Base-by-base conservation (phyloP, 2,797 vertebrate species). In the Amniataba percoides region DNA sequence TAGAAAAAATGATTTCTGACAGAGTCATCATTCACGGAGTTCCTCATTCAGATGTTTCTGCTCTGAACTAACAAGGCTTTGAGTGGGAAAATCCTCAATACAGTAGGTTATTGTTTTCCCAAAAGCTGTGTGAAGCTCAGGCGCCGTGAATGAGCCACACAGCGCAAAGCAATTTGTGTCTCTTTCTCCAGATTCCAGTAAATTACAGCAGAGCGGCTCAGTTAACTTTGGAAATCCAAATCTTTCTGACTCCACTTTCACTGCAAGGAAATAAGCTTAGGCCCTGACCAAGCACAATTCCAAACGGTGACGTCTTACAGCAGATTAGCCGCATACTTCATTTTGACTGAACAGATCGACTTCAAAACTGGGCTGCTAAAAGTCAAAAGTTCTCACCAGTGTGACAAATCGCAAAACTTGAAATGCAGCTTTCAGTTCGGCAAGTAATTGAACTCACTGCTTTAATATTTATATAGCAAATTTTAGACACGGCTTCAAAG, bases 141-240 rank as follows among this genome's bases (percentile, higher is more conserved):
- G 15, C 58, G 27, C 59, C 71, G 31, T 34, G 59, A 81, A 25
- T 51, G 25, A 75, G 70, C 58, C 48, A 11, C 66, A 14, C 34
- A 81, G 27, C 15, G 45, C 53, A 71, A 60, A 70, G 23, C 43
- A 16, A 74, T 74, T 59, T 43, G 18, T 52, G 23, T 62, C 43
- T 66, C 55, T 71, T 34, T 49, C 51, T 75, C 34, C 36, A 57
- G 56, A 67, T 74, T 66, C 67, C 5, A 25, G 46, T 72, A 58
- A 84, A 81, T 78, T 72, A 71, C 48, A 57, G 51, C 49, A 63
- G 48, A 78, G 86, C 81, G 25, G 64, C 64, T 85, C 59, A 75
- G 74, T 59, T 58, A 65, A 66, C 73, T 62, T 66, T 45, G 62
- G 45, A 70, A 57, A 61, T 72, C 42, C 55, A 80, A 80, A 82